Evolutionary conservation across 2,113 vertebrate species (phyloP).

Genomic region (Herpetotheres cachinnans): DNA sequence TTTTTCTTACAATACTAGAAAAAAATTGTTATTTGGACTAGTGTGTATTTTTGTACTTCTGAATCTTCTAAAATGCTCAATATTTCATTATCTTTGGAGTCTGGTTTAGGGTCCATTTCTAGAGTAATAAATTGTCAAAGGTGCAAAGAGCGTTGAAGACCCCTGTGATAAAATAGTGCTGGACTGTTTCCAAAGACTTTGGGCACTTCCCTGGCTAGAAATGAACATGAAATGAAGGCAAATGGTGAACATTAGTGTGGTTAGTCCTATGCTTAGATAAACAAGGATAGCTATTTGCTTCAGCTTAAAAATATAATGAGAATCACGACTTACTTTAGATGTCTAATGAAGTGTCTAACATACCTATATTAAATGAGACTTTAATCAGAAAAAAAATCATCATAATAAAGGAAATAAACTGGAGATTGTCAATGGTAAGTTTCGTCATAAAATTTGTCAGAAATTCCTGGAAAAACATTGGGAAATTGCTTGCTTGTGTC

Average conservation of each 20-base stretch:
- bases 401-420: not conserved
- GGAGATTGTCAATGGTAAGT: not conserved
- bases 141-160: not conserved
- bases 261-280: not conserved
- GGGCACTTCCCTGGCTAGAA: not conserved
- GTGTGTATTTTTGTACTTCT: not conserved
- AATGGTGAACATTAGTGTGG: not conserved
- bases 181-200: not conserved
- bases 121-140: not conserved
- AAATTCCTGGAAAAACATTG: not conserved
- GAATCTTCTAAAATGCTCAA: not conserved
- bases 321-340: not conserved
- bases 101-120: not conserved
- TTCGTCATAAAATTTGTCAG: not conserved
- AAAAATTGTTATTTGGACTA: not conserved
- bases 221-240: accelerated
- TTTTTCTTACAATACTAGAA: not conserved
- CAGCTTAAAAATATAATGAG: not conserved
- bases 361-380: not conserved
- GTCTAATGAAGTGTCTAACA: not conserved
- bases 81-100: not conserved
- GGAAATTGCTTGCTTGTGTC: not conserved
- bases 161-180: not conserved
- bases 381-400: not conserved
- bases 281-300: not conserved